A percentile compares a stretch with the other conserved stretches of the same genome.
phyloP scores from a whole-genome alignment of 2,113 vertebrate species.

The Galemys pyrenaicus region DNA sequence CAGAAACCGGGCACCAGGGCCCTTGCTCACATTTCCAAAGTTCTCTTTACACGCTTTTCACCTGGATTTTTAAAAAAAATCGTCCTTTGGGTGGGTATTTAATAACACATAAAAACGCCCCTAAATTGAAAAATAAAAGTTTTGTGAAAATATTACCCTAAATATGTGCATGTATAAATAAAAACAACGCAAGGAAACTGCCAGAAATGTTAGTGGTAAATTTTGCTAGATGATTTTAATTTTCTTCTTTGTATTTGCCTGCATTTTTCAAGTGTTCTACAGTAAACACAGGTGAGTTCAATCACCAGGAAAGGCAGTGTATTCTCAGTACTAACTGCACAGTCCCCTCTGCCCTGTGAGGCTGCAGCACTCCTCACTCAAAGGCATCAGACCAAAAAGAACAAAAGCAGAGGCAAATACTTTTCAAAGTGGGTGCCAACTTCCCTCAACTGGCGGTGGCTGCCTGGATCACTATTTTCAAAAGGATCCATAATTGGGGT shows the following conservation, averaged over 20 bases:
- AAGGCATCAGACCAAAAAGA: constrained; percentile 2
- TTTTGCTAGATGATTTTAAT: not conserved
- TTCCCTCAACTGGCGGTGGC: not conserved
- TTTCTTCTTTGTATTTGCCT: constrained; percentile 6
- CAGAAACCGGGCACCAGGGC: not conserved
- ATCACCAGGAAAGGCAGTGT: not conserved
- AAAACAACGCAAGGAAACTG: not conserved
- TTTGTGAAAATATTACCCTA: not conserved
- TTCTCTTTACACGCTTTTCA: not conserved
- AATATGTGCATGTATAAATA: not conserved
- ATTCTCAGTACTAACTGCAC: not conserved
- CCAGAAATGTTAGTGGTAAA: not conserved
- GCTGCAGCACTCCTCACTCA: not conserved
- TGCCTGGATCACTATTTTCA: not conserved
- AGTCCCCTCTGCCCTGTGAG: not conserved
- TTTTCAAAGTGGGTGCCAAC: not conserved
- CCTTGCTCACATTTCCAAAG: not conserved
- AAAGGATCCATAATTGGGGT: not conserved
- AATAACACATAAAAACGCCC: not conserved
- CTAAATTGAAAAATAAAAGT: not conserved
- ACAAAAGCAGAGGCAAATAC: not conserved
- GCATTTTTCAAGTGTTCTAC: not conserved
- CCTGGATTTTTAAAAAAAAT: not conserved
- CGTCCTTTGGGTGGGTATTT: not conserved
- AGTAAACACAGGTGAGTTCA: not conserved